phyloP scores from a whole-genome alignment of 2,113 vertebrate genomes.

The Apteryx owenii region DNA sequence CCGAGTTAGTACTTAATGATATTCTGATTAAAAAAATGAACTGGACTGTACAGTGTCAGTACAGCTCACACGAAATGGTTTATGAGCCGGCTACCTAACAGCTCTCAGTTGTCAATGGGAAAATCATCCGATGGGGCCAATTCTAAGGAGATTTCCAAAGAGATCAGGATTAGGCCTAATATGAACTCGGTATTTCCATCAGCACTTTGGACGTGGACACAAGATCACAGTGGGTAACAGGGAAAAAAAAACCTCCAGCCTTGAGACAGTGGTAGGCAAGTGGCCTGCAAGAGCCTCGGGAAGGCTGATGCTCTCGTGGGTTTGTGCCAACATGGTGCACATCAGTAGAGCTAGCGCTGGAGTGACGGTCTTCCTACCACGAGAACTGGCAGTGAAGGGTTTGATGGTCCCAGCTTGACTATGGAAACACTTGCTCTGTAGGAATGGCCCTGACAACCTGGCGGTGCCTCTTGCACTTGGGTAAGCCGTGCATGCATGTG shows the following conservation, averaged over 20 bases:
- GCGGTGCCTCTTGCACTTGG: neutral
- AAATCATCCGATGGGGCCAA: too few relatives aligned
- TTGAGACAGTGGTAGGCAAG: neutral
- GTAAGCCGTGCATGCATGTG: neutral
- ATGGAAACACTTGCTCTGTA: neutral
- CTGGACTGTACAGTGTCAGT: too few relatives aligned
- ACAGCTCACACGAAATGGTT: too few relatives aligned
- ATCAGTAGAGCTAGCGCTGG: neutral
- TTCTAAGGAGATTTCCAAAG: too few relatives aligned
- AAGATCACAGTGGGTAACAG: too few relatives aligned
- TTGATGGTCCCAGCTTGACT: neutral
- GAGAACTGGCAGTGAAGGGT: rapidly evolving
- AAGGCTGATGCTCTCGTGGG: neutral
- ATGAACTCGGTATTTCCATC: too few relatives aligned
- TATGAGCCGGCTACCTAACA: too few relatives aligned
- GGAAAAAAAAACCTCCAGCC: neutral
- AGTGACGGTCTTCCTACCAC: rapidly evolving
- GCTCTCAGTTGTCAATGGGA: too few relatives aligned
- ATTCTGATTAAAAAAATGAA: too few relatives aligned
- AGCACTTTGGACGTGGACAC: too few relatives aligned
- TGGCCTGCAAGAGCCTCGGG: neutral
- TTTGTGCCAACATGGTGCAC: rapidly evolving
- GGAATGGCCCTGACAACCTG: neutral
- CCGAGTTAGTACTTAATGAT: too few relatives aligned
- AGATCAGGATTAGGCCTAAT: too few relatives aligned